phyloP scores from a whole-genome alignment of 2,888 invertebrate species.

The Drosophila vallismaia region DNA sequence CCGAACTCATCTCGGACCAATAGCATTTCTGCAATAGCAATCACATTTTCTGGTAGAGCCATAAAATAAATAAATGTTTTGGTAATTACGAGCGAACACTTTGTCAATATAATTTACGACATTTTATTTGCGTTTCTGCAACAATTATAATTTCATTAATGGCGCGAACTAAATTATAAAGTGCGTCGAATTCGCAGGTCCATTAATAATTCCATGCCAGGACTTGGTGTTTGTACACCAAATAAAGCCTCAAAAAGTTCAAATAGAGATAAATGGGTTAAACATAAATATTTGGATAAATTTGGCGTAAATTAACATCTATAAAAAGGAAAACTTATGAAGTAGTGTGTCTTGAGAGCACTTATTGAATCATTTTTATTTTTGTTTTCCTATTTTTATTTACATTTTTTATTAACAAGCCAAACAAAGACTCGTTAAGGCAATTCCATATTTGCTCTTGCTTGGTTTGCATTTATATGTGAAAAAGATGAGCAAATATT shows the following conservation, averaged over 20 bases:
- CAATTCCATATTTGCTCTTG: no score
- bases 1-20: no score
- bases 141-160: conserved; percentile 39
- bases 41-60: not conserved
- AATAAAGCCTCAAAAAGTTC: not conserved
- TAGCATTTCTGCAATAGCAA: no score
- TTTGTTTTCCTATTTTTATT: no score
- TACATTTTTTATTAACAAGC: no score
- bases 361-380: no score
- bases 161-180: conserved; percentile 38
- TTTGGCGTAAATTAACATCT: no score
- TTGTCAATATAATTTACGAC: conserved; percentile 41
- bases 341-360: no score
- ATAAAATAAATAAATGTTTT: conserved; percentile 43
- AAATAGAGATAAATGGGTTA: not conserved
- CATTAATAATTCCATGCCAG: conserved; percentile 23
- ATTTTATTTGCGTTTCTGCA: conserved; percentile 26
- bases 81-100: conserved; percentile 34
- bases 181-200: conserved; percentile 27
- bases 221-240: conserved; percentile 5
- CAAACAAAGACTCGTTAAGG: no score
- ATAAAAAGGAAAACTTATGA: no score
- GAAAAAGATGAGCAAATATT: no score
- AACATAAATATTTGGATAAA: not conserved
- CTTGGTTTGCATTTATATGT: no score